phyloP scores from a whole-genome alignment of 2,797 vertebrate genomes.

The Gallinago nigripennis region DNA sequence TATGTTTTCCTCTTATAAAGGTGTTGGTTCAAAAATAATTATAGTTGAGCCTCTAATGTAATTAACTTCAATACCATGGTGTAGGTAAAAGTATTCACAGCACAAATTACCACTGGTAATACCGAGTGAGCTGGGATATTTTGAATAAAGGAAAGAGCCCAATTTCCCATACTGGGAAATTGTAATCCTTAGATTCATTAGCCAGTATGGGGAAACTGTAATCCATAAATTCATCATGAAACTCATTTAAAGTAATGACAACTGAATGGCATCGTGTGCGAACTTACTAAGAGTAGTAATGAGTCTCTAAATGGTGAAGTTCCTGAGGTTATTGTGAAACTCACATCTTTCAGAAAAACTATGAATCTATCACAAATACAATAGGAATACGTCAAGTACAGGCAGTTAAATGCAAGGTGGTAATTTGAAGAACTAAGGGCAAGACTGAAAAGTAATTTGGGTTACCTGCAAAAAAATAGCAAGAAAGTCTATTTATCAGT shows the following conservation, averaged over 20 bases:
- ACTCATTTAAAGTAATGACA: background rate
- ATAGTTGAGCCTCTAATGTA: background rate
- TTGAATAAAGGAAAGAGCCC: background rate
- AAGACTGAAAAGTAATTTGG: background rate
- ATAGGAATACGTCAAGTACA: background rate
- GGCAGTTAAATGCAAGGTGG: background rate
- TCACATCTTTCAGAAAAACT: background rate
- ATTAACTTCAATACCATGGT: background rate
- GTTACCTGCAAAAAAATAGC: background rate
- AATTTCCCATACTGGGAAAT: background rate
- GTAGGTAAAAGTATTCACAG: background rate
- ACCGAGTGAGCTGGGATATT: background rate
- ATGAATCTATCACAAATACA: background rate
- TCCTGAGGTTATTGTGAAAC: background rate
- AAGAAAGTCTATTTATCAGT: background rate
- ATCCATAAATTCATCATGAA: background rate
- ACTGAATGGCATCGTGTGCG: background rate
- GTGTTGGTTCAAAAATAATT: background rate
- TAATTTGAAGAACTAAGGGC: background rate
- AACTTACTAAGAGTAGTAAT: background rate
- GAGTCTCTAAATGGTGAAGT: background rate
- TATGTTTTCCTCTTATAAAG: background rate
- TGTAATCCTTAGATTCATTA: background rate
- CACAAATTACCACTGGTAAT: background rate
- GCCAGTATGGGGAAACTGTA: background rate